Conservation (phyloP, 2,113 vertebrate species). For the Chionomys nivalis region DNA sequence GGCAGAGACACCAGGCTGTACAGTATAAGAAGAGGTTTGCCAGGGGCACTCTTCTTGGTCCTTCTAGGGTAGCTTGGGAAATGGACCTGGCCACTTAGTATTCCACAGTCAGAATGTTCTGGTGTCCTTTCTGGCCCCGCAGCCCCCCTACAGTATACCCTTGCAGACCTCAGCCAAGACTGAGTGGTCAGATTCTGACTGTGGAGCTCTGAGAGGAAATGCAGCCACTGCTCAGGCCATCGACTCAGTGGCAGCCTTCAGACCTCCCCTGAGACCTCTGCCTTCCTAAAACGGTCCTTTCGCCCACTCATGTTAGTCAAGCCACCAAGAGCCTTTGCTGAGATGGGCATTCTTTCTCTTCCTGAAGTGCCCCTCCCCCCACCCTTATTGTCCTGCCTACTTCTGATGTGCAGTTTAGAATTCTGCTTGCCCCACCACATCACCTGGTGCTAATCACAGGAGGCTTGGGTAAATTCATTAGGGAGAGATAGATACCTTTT, state of each 20-base stretch:
- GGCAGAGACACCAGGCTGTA: neutral
- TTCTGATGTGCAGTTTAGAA: neutral
- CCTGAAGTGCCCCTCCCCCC: neutral
- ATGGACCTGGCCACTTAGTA: neutral
- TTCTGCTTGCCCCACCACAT: neutral
- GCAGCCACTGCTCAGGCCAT: neutral
- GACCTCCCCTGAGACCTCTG: neutral
- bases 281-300: neutral
- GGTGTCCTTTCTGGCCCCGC: neutral
- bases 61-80: neutral
- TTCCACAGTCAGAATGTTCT: neutral
- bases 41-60: neutral
- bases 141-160: accelerated
- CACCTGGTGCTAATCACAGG: neutral
- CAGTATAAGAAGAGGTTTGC: neutral
- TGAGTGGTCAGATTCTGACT: accelerated
- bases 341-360: neutral
- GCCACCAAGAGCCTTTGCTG: neutral
- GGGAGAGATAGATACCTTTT: neutral
- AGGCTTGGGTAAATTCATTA: neutral
- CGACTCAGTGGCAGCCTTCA: neutral
- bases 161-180: neutral
- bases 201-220: neutral
- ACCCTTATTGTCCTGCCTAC: neutral
- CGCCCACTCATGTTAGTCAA: neutral